Evolutionary conservation across 2,888 invertebrate species (phyloP).

Genomic region (Mesopsocus fuscifrons): DNA sequence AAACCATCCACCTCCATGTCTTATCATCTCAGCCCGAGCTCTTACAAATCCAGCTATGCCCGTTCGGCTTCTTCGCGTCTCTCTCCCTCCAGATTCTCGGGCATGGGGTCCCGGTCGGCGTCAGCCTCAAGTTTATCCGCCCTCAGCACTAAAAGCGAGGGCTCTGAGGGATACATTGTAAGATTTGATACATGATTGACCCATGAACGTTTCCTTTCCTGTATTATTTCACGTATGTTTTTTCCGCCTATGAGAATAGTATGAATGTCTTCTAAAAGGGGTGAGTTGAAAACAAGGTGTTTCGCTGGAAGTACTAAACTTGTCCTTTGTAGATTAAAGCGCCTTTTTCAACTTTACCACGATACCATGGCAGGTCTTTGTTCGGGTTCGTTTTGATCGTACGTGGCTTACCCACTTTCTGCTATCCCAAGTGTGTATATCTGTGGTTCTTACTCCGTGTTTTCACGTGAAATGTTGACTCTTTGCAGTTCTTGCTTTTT

Average conservation of each 20-base stretch:
- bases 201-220: conserved; percentile 1
- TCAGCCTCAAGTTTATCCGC: conserved; percentile 13
- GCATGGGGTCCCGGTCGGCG: conserved; percentile 24
- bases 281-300: no score
- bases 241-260: neutral
- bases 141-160: conserved; percentile 14
- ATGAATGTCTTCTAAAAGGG: neutral
- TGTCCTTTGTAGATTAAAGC: no score
- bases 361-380: no score
- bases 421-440: no score
- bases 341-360: no score
- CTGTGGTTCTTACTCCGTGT: no score
- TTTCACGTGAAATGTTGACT: no score
- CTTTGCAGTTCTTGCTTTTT: no score
- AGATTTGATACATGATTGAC: conserved; percentile 28
- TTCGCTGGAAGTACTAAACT: no score
- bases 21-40: conserved; percentile 9
- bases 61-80: conserved; percentile 12
- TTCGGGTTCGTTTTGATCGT: no score
- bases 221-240: conserved; percentile 6
- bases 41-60: neutral
- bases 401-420: no score
- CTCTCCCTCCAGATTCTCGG: conserved; percentile 14
- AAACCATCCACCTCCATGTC: conserved; percentile 13
- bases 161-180: conserved; percentile 76